Base-by-base conservation (phyloP, 2,888 invertebrate species). In the Cistogaster globosa region DNA sequence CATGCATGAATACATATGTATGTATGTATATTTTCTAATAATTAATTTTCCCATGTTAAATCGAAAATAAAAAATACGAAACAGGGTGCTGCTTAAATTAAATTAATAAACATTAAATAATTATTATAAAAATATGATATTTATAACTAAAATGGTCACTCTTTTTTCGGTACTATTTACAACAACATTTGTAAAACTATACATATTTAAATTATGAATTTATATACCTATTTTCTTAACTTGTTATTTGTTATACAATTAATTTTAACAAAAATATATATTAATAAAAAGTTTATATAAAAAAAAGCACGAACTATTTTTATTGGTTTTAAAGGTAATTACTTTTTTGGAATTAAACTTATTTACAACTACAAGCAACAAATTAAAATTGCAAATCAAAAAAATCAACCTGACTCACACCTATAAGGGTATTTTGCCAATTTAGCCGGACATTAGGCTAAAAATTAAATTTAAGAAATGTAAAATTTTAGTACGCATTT, bases 221-320 rank as follows among this genome's bases (percentile, higher is more conserved):
- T 76, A 76, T 75, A 42, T 48, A n/a, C n/a, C n/a, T n/a, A 72
- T 79, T 69, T 63, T 63, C 42, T 58, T 80, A 81, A 74, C 77
- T 85, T 85, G 84, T 85, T 85, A 85, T 81, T 85, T 85, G 84
- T 85, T 85, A 85, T 85, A 81, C 72, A 74, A 74, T 81, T 81
- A 81, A 85, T 81, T 85, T 85, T 81, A 74, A 68, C 69, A 75
- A 78, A 68, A 68, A 78, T 65, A 65, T 38, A 18, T 60, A 62
- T 85, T 69, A 81, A 81, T 81, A 81, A 84, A 84, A 81, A 68
- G 18, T 68, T 63, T 77, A 69, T 58, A 63, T n/a, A 60, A 77
- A 57, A 76, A 60, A 55, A 57, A 18, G 22, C 42, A 42, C 6
- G 8, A 32, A 32, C 32, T 42, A 42, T 14, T 1, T 42, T 11